Evolutionary conservation across 2,888 invertebrate species (phyloP), one percentile per base, ranked within the genome.

Genomic region (Salpingus planirostris): DNA sequence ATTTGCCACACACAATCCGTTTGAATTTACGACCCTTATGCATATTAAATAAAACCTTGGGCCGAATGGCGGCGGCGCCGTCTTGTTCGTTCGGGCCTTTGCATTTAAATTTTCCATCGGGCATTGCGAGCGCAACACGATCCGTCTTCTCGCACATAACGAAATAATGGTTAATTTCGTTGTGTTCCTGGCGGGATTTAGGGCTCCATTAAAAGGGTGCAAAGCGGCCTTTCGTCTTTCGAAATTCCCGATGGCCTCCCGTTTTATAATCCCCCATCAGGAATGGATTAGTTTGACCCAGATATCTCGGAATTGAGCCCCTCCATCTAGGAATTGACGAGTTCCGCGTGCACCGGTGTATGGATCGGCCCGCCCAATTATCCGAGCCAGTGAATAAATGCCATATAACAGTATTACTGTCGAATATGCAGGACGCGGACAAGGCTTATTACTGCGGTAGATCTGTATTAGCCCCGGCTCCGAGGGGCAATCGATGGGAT

Each of bases 391-490:
- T n/a, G n/a, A n/a, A n/a, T n/a, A n/a, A n/a, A n/a, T n/a, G n/a
- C n/a, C n/a, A n/a, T n/a, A n/a, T n/a, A n/a, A n/a, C n/a, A n/a
- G n/a, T n/a, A n/a, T n/a, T n/a, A n/a, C n/a, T n/a, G n/a, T n/a
- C n/a, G 8, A 27, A 27, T 3, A 2, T 27, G 3, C 29, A 28
- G 13, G n/a, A 21, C 13, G 13, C 27, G 30, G 27, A 34, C 26
- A 15, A 13, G 29, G 35, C n/a, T n/a, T n/a, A 27, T 42, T 38
- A 38, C 32, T 35, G 27, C 35, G 31, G 11, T 21, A 36, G 36
- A 42, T 36, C 38, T 39, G 31, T 29, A 36, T 42, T 42, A 42
- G 31, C 22, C 26, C n/a, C n/a, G n/a, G n/a, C n/a, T n/a, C n/a
- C 29, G 29, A 34, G 31, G 22, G 23, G 30, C 30, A 29, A 34